Evolutionary conservation across 2,113 vertebrate species (phyloP).

Genomic region (Dryoscopus gambensis): DNA sequence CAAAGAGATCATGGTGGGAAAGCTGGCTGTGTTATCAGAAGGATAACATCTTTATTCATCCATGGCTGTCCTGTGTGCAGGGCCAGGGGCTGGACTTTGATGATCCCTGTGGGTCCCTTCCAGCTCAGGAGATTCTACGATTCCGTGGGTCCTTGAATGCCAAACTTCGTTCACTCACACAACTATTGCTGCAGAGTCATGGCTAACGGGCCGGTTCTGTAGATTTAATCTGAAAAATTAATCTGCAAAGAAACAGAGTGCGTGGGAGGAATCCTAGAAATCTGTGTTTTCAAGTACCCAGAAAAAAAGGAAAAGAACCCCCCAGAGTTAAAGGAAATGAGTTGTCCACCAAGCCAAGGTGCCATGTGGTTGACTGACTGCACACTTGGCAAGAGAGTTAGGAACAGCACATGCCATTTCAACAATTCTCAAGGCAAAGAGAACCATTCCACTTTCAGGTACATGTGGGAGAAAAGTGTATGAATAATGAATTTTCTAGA

Average conservation of each 20-base stretch:
- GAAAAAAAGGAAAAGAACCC: neutral
- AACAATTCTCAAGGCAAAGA: slow-evolving; percentile 27
- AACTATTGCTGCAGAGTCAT: neutral
- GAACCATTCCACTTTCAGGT: slow-evolving; percentile 47
- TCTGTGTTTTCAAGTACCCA: neutral
- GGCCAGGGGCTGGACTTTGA: neutral
- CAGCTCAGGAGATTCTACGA: neutral
- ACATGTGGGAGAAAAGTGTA: neutral
- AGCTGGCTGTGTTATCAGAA: neutral
- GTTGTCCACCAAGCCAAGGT: neutral
- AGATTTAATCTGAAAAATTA: neutral
- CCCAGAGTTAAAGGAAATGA: neutral
- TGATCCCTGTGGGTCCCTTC: neutral
- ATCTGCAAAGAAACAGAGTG: neutral
- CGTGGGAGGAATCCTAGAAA: neutral
- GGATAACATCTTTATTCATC: neutral
- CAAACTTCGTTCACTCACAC: neutral
- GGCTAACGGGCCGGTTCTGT: neutral
- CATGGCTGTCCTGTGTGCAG: neutral
- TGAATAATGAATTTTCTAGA: no score
- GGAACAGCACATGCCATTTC: neutral
- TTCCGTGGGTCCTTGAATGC: neutral
- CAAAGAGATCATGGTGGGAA: neutral
- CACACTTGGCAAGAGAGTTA: slow-evolving; percentile 19
- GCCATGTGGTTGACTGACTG: neutral